Evolutionary conservation across 2,797 vertebrate genomes (phyloP).

Genomic region (Brachyalestes nurse): DNA sequence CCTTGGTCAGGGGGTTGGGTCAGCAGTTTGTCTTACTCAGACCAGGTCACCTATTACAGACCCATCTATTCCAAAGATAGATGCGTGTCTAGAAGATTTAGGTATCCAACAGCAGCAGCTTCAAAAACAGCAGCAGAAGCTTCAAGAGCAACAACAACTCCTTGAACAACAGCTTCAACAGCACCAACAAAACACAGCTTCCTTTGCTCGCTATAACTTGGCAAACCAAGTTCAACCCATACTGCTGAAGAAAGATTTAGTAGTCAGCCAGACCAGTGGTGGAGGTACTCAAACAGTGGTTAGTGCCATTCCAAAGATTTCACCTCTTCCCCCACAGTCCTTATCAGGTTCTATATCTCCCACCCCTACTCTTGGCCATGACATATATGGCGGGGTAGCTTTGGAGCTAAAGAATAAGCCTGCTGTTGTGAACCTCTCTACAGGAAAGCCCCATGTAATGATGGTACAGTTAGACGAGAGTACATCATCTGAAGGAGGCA

Average conservation of each 20-base stretch:
- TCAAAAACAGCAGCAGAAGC: slow-evolving; percentile 79
- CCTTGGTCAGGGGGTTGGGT: slow-evolving; percentile 90
- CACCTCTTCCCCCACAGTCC: slow-evolving; percentile 79
- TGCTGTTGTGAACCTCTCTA: slow-evolving; percentile 81
- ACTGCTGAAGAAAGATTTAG: slow-evolving; percentile 88
- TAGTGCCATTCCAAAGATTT: slow-evolving; percentile 81
- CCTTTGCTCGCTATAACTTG: slow-evolving; percentile 91
- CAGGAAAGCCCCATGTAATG: slow-evolving; percentile 91
- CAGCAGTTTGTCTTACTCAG: slow-evolving; percentile 92
- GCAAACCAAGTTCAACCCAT: slow-evolving; percentile 88
- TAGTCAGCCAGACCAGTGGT: slow-evolving; percentile 83
- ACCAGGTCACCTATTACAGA: slow-evolving; percentile 81
- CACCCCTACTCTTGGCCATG: slow-evolving; percentile 72
- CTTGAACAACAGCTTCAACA: slow-evolving; percentile 82
- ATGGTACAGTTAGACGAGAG: slow-evolving; percentile 92
- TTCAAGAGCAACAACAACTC: slow-evolving; percentile 77
- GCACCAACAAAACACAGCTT: slow-evolving; percentile 80
- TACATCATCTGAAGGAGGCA: slow-evolving; percentile 75
- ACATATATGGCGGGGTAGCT: slow-evolving; percentile 83
- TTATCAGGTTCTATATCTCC: slow-evolving; percentile 63
- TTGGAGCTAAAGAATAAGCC: slow-evolving; percentile 90
- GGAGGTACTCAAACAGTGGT: slow-evolving; percentile 73
- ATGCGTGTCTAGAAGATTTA: slow-evolving; percentile 86
- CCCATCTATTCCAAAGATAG: slow-evolving; percentile 80
- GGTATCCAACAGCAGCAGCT: slow-evolving; percentile 83